These are phyloP conservation scores for Colletes gigas DNA, from an alignment of 1,140 invertebrate species.

Conservation along the genomic window DNA sequence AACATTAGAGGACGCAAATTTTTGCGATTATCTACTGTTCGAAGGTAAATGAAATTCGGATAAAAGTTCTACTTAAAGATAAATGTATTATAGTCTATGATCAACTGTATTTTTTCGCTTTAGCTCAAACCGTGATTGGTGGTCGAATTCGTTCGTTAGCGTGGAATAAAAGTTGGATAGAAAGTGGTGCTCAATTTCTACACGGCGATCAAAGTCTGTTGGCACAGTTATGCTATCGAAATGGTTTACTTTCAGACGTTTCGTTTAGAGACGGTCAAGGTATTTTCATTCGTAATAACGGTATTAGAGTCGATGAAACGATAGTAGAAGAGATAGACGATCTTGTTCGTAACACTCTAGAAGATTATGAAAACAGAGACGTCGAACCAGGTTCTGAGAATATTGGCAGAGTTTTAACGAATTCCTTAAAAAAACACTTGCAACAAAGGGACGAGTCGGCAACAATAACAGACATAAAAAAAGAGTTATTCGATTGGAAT, in stretches of 20 bases:
- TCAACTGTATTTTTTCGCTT: constrained; percentile 20
- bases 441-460: constrained; percentile 67
- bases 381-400: constrained; percentile 70
- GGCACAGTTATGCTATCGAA: constrained; percentile 68
- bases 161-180: constrained; percentile 79
- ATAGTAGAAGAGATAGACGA: constrained; percentile 81
- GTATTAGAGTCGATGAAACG: constrained; percentile 72
- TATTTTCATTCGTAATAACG: constrained; percentile 81
- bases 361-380: constrained; percentile 73
- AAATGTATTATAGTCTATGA: background rate
- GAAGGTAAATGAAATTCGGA: constrained; percentile 81
- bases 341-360: constrained; percentile 79
- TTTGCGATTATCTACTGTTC: constrained; percentile 82
- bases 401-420: constrained; percentile 79
- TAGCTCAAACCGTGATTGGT: constrained; percentile 83
- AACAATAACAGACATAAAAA: constrained; percentile 70
- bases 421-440: constrained; percentile 80
- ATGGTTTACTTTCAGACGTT: constrained; percentile 79
- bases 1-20: constrained; percentile 79
- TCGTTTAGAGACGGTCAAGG: constrained; percentile 82
- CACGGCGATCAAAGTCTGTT: constrained; percentile 85
- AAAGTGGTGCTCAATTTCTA: constrained; percentile 89
- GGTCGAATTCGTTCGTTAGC: constrained; percentile 83
- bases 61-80: background rate
- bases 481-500: constrained; percentile 85